Percentiles rank a stretch among this genome's conserved stretches.
phyloP scores from a whole-genome alignment of 2,888 invertebrate genomes.

The Aquatica leii region DNA sequence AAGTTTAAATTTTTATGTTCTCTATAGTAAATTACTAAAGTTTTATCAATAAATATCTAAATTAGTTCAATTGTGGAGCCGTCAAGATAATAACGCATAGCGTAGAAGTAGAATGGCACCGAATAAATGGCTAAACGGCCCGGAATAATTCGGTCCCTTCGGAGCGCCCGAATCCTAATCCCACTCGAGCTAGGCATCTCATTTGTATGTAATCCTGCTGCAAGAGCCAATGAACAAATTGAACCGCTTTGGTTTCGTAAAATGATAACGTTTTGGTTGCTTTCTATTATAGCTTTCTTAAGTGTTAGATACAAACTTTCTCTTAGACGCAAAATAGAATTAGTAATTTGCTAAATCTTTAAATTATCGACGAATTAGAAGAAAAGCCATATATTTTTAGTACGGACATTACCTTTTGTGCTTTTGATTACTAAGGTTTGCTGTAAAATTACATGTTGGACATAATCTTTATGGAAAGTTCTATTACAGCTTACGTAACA shows the following conservation, averaged over 20 bases:
- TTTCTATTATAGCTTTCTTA: no score
- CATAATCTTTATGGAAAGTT: no score
- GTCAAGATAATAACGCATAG: constrained; percentile 31
- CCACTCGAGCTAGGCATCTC: constrained; percentile 38
- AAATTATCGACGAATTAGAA: no score
- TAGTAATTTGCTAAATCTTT: no score
- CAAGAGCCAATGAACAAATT: constrained; percentile 37
- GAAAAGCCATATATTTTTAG: no score
- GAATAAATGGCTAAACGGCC: constrained; percentile 36
- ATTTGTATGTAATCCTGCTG: constrained; percentile 40
- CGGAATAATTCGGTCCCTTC: constrained; percentile 39
- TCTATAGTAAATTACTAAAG: not conserved
- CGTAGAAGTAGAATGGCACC: constrained; percentile 23
- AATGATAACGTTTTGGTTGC: constrained; percentile 35
- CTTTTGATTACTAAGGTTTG: no score
- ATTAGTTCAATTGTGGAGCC: constrained; percentile 18
- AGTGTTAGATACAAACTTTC: no score
- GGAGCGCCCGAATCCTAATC: constrained; percentile 37
- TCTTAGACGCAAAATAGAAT: no score
- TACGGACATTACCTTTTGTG: no score
- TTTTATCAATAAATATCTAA: constrained; percentile 5
- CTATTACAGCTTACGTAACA: no score
- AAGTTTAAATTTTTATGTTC: not conserved
- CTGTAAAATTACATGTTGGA: no score
- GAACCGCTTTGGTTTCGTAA: constrained; percentile 31